phyloP scores from a whole-genome alignment of 35 echinoderm and acorn worm genomes.

The Ophiothrix spiculata region DNA sequence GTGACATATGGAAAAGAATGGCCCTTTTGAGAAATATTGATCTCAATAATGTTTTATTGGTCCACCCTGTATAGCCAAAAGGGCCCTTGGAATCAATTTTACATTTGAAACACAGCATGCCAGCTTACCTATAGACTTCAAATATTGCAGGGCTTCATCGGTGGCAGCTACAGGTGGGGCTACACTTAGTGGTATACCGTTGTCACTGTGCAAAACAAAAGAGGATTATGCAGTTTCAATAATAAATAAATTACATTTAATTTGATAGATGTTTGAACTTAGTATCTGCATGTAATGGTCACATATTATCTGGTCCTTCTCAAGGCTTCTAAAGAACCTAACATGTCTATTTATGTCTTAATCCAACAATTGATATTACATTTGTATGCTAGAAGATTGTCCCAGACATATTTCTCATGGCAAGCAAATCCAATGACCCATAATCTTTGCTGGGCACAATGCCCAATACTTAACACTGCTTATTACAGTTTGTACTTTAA shows the following conservation, averaged over 20 bases:
- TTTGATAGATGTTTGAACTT: not conserved
- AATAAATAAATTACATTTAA: not conserved
- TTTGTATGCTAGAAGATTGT: not conserved
- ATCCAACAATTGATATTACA: not conserved
- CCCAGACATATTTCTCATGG: not conserved
- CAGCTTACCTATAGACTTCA: not conserved
- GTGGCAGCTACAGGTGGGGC: not conserved
- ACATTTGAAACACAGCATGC: not conserved
- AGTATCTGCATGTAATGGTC: not conserved
- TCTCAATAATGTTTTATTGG: not conserved
- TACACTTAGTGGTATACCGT: not conserved
- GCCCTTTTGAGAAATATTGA: not conserved
- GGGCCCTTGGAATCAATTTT: not conserved
- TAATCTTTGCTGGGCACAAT: no score
- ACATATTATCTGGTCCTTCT: not conserved
- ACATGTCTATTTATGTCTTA: not conserved
- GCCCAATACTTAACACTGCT: no score
- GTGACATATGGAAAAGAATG: not conserved
- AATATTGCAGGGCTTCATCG: not conserved
- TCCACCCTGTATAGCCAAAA: not conserved
- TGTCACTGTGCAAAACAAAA: not conserved
- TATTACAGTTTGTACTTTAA: no score
- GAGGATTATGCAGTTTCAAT: not conserved
- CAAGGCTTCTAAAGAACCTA: not conserved
- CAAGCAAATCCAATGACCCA: no score